phyloP scores from a whole-genome alignment of 2,888 invertebrate species.

The Bhutanitis thaidina region DNA sequence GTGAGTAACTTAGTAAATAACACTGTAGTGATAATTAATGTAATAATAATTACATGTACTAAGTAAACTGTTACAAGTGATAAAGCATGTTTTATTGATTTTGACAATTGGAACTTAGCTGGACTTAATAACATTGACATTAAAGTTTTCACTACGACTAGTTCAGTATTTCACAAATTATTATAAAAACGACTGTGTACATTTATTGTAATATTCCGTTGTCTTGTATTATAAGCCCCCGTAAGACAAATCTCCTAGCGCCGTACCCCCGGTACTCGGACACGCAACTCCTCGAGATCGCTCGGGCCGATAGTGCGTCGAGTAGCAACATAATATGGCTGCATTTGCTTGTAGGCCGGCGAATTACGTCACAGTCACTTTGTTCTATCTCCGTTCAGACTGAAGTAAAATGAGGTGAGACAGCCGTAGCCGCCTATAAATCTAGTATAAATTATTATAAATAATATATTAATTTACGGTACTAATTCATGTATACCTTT shows the following conservation, averaged over 20 bases:
- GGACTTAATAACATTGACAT: no score
- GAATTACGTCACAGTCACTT: conserved; percentile 1
- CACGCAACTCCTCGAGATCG: conserved; percentile 53
- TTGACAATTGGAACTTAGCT: no score
- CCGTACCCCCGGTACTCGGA: conserved; percentile 36
- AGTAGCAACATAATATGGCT: conserved; percentile 38
- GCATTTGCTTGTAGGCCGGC: conserved; percentile 31
- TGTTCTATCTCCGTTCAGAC: conserved; percentile 1
- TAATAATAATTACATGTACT: no score
- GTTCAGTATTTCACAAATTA: no score
- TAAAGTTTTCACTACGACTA: no score
- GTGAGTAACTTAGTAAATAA: neutral
- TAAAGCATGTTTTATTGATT: no score
- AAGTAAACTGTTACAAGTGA: no score
- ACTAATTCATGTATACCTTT: no score
- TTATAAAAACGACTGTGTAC: no score
- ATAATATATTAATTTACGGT: no score
- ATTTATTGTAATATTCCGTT: no score
- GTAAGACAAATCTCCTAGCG: conserved; percentile 49
- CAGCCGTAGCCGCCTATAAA: neutral
- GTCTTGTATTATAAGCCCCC: conserved; percentile 38
- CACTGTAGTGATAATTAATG: no score
- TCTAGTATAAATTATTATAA: neutral
- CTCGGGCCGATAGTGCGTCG: conserved; percentile 40
- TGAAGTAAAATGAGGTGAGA: neutral